Base-by-base conservation (phyloP, 2,113 vertebrate species). In the Gymnorhina tibicen region DNA sequence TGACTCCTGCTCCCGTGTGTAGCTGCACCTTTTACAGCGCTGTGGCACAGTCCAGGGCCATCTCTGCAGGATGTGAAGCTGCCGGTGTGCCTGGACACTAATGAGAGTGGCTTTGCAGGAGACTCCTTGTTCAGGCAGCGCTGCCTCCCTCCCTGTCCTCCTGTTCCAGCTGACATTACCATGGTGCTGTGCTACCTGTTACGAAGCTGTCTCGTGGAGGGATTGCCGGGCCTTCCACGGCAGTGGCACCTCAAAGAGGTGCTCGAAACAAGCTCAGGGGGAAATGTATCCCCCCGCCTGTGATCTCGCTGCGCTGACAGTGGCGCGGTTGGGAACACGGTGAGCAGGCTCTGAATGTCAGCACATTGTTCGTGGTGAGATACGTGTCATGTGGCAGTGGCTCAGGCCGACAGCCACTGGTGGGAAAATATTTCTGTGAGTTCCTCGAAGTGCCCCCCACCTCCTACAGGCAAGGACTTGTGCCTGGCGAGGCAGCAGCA, bases 321-420 rank as follows among this genome's bases (percentile, higher is more conserved):
- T 7, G 85, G 73, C 4, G 4, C 0, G 3, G 69, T 30, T 20
- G 67, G 93, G 87, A 88, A 47, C 82, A 22, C 26, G 92, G 94
- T 14, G 60, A 94, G 85, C 76, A 66, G 93, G 94, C 95, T 87
- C 85, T 94, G 94, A 91, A 90, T 88, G 93, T 96, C 95, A 88
- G 87, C 2, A 23, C 90, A 52, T 88, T 96, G 96, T 93, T 90
- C 78, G 0, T 7, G 11, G 90, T 3, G 67, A 88, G 95, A 56
- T 82, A 8, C 12, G 58, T 93, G 95, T 97, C 95, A 89, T 87
- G 67, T 95, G n/a, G 55, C 93, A 95, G 95, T 95, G 94, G 94
- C 93, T 96, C 94, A 91, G 93, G 41, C 91, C 59, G 39, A 39
- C 85, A 87, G 94, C 91, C 74, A 94, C 95, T 3, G 16, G 93